phyloP scores from a whole-genome alignment of 2,888 invertebrate genomes.

The Ashinkailepas kermadecensis region DNA sequence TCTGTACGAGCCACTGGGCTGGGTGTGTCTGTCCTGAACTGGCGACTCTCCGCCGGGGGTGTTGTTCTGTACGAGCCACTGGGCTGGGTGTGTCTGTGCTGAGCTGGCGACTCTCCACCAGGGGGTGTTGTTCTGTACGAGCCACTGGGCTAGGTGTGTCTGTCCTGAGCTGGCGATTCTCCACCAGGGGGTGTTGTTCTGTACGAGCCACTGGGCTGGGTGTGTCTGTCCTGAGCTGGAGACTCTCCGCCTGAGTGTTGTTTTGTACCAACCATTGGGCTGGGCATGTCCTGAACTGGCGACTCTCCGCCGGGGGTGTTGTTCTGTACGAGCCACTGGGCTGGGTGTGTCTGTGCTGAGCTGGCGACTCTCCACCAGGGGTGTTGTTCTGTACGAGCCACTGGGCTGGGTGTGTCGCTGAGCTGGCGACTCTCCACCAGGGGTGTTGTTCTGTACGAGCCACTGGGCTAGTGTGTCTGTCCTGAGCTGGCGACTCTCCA shows the following conservation, averaged over 20 bases:
- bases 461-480: slow-evolving; percentile 68
- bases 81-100: slow-evolving; percentile 38
- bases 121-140: slow-evolving; percentile 57
- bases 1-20: slow-evolving; percentile 71
- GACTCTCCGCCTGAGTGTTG: slow-evolving; percentile 36
- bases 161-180: not conserved
- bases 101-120: slow-evolving; percentile 29
- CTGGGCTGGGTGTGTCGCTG: slow-evolving; percentile 70
- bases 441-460: slow-evolving; percentile 57
- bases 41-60: too few species aligned
- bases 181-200: slow-evolving; percentile 49
- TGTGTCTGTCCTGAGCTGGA: slow-evolving; percentile 44
- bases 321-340: too few species aligned
- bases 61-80: too few species aligned
- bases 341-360: not conserved
- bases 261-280: slow-evolving; percentile 71
- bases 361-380: slow-evolving; percentile 34
- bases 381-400: slow-evolving; percentile 60
- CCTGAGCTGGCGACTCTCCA: not conserved
- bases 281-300: slow-evolving; percentile 57
- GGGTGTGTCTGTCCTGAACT: too few species aligned
- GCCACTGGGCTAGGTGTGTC: slow-evolving; percentile 77
- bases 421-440: slow-evolving; percentile 33
- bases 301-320: too few species aligned
- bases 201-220: slow-evolving; percentile 75